Base-by-base conservation (phyloP, 2,113 vertebrate genomes). In the Euleptes europaea region DNA sequence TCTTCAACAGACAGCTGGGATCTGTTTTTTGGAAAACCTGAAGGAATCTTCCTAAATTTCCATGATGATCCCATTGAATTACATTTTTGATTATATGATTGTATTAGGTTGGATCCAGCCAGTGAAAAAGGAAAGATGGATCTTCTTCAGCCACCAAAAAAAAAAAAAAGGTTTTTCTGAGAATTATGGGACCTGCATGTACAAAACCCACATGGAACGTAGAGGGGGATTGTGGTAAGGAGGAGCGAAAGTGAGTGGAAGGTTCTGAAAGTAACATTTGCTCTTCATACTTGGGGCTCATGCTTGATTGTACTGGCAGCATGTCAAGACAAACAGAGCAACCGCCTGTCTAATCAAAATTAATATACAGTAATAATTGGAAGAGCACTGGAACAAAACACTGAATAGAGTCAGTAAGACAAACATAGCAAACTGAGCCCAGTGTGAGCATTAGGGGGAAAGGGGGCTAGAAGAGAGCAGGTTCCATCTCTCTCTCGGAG, bases 341-440 rank as follows among this genome's bases (percentile, higher is more conserved):
- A 86, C 93, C 93, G 94, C 94, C 92, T 95, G 94, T 91, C 94
- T 95, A 94, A 96, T 95, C 93, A 93, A 94, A 96, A 96, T 96
- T 94, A 95, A 95, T 94, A 94, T 92, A 92, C 90, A 95, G 90
- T 91, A 95, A 94, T 94, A 95, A 96, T 92, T 94, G 92, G 91
- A 95, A 88, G 90, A 92, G 84, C 42, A 67, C 60, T 92, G 86
- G 72, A 93, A 95, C 80, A 92, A 91, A 92, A 91, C 86, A 91
- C 78, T 88, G 84, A 91, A 88, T 83, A 80, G 83, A 89, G 83
- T 89, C 89, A 93, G 86, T 91, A 86, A 93, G 89, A 91, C 93
- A 81, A 74, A 93, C 92, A 92, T 90, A 93, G 79, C 69, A 80
- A 84, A 78, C 91, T 89, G 84, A 92, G 84, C 4, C 28, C 73